A percentile compares a stretch with the other conserved stretches of the same genome.
phyloP scores from a whole-genome alignment of 2,888 invertebrate species.

The Amblyjoppa fuscipennis region DNA sequence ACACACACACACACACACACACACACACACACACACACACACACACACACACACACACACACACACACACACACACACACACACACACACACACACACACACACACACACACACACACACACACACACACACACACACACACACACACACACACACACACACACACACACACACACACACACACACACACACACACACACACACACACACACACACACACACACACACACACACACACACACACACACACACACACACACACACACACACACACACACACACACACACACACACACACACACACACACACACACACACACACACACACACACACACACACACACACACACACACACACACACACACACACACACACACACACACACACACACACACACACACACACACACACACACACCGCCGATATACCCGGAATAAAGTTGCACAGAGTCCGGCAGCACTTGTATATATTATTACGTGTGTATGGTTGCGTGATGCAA shows the following conservation, averaged over 20 bases:
- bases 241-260: not conserved
- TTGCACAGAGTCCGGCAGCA: constrained; percentile 50
- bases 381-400: constrained; percentile 3
- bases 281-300: not conserved
- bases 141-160: not conserved
- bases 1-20: not conserved
- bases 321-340: not conserved
- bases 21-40: not conserved
- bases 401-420: not conserved
- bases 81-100: not conserved
- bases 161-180: not conserved
- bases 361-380: constrained; percentile 3
- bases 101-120: constrained; percentile 7
- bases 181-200: not conserved
- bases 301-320: not conserved
- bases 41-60: not conserved
- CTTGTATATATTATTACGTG: constrained; percentile 59
- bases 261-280: not conserved
- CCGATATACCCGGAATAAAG: constrained; percentile 48
- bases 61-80: not conserved
- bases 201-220: not conserved
- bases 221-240: not conserved
- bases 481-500: constrained; percentile 62
- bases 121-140: not conserved
- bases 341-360: not conserved